phyloP scores from a whole-genome alignment of 2,888 invertebrate genomes.

The Maniola hyperantus region DNA sequence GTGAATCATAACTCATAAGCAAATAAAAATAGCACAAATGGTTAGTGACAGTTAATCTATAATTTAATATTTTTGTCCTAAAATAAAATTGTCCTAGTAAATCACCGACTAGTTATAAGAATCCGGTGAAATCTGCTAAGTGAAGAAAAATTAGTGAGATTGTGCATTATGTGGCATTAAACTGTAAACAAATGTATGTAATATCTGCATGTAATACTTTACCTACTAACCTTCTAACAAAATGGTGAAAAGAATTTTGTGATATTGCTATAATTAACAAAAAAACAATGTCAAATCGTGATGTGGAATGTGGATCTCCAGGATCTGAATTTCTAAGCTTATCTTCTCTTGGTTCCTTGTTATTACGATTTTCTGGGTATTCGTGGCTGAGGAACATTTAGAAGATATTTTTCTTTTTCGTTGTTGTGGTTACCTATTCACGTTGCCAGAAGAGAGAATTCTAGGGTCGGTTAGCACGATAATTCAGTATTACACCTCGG shows the following conservation, averaged over 20 bases:
- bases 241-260: slow-evolving; percentile 18
- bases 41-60: too few species aligned
- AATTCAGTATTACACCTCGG: background rate
- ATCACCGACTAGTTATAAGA: too few species aligned
- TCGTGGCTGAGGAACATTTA: background rate
- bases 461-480: background rate
- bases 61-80: too few species aligned
- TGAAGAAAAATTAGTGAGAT: too few species aligned
- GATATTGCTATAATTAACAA: slow-evolving; percentile 14
- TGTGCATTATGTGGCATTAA: slow-evolving; percentile 48
- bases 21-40: too few species aligned
- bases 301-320: slow-evolving; percentile 73
- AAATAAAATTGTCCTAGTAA: too few species aligned
- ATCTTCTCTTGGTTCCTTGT: slow-evolving; percentile 85
- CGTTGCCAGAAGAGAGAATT: background rate
- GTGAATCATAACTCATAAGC: too few species aligned
- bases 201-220: slow-evolving; percentile 50
- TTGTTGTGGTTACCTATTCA: background rate
- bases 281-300: slow-evolving; percentile 74
- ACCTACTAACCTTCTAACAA: slow-evolving; percentile 25
- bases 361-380: slow-evolving; percentile 46
- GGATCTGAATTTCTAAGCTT: slow-evolving; percentile 82
- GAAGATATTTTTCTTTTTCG: background rate
- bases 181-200: slow-evolving; percentile 50
- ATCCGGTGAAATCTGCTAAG: too few species aligned